Conservation (phyloP, 2,113 vertebrate species). For the Microcebus lehilahytsara region DNA sequence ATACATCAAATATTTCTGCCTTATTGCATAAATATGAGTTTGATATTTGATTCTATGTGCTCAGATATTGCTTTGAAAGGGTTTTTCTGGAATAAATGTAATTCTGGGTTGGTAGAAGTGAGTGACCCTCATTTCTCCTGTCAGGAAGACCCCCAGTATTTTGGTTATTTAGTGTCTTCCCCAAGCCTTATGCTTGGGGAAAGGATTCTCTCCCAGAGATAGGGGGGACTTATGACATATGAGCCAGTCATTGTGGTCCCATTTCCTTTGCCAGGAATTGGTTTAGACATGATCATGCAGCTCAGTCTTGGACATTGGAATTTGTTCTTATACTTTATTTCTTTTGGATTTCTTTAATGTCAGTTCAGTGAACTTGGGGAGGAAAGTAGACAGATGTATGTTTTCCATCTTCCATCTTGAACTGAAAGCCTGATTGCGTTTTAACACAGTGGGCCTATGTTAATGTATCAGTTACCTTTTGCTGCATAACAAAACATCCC, state of each 20-base stretch:
- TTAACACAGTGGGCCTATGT: neutral
- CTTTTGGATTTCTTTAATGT: neutral
- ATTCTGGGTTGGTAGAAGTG: neutral
- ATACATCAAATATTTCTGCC: neutral
- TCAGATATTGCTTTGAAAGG: neutral
- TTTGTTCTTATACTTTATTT: slow-evolving; percentile 19
- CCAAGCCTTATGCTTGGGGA: neutral
- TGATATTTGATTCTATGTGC: neutral
- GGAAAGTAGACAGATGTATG: neutral
- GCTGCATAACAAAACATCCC: neutral
- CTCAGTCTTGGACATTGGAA: neutral
- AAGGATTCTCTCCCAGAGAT: neutral
- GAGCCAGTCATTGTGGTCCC: neutral
- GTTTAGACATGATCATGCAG: neutral
- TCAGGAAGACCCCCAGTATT: neutral
- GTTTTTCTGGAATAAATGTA: neutral
- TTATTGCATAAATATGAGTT: neutral
- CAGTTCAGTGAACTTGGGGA: neutral
- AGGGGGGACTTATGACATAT: neutral
- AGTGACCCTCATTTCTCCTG: neutral
- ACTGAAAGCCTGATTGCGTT: neutral
- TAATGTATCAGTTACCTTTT: neutral
- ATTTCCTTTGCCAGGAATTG: neutral
- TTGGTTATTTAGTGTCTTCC: neutral
- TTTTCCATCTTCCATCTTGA: neutral